A percentile compares a stretch with the other conserved stretches of the same genome.
These are phyloP conservation scores for Drosophila lacertosa DNA, from an alignment of 1,140 invertebrate genomes.

Conservation along the genomic window DNA sequence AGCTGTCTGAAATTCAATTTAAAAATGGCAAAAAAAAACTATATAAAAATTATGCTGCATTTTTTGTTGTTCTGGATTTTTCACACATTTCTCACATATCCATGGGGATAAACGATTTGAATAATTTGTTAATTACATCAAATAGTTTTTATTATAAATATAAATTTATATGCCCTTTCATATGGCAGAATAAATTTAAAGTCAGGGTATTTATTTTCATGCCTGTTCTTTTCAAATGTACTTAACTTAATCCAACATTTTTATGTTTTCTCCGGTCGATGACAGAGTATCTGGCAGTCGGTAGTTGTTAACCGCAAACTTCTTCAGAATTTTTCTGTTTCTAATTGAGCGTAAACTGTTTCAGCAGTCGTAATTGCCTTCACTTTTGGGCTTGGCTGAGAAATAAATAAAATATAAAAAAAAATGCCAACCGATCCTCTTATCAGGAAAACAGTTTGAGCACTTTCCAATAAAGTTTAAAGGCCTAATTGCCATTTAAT, in stretches of 20 bases:
- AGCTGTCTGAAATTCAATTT: slow-evolving; percentile 31
- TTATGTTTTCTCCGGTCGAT: not conserved
- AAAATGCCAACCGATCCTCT: slow-evolving; percentile 2
- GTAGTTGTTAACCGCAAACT: no score
- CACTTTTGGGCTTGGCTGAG: slow-evolving; percentile 6
- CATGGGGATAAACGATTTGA: no score
- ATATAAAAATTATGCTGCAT: no score
- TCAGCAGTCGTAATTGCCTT: not conserved
- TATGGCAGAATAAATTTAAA: no score
- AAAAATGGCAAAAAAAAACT: not conserved
- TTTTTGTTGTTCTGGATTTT: no score
- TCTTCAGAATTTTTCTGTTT: slow-evolving; percentile 1
- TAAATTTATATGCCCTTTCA: no score
- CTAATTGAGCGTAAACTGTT: slow-evolving; percentile 19
- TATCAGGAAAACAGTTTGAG: slow-evolving; percentile 10
- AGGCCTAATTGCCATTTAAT: slow-evolving; percentile 28
- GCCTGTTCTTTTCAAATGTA: no score
- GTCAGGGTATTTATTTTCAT: no score
- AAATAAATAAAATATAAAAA: not conserved
- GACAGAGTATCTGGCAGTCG: not conserved
- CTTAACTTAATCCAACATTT: no score
- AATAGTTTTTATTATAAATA: no score
- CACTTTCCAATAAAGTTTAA: slow-evolving; percentile 13
- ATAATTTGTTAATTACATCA: no score
- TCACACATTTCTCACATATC: no score